A percentile compares a stretch with the other conserved stretches of the same genome.
These are phyloP conservation scores for Scelioninae gen. 2 DNA, from an alignment of 2,888 invertebrate genomes.

Conservation along the genomic window DNA sequence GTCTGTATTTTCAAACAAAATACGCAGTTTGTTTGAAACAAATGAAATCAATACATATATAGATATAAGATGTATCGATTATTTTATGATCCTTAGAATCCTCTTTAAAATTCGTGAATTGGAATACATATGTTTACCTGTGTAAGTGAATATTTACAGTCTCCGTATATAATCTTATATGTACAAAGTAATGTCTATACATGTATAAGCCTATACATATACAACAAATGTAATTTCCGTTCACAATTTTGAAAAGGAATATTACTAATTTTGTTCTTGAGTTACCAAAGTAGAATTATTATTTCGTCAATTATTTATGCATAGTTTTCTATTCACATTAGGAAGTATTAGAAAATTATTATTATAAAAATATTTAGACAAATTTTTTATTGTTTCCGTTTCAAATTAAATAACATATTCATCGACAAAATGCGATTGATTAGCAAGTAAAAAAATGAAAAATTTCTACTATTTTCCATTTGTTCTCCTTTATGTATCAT, in stretches of 20 bases:
- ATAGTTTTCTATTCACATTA: conserved; percentile 45
- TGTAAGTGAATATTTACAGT: conserved; percentile 27
- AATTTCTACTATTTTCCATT: too few relatives aligned
- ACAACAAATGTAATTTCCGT: conserved; percentile 21
- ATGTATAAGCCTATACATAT: too few relatives aligned
- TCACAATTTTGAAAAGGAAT: conserved; percentile 46
- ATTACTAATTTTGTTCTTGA: conserved; percentile 10
- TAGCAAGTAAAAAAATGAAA: background rate
- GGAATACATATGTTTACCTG: conserved; percentile 12
- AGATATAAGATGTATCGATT: conserved; percentile 22
- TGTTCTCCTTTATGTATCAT: too few relatives aligned
- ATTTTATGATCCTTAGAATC: conserved; percentile 20
- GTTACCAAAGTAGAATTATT: conserved; percentile 45
- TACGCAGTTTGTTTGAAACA: conserved; percentile 18
- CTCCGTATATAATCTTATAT: conserved; percentile 48
- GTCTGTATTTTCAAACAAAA: conserved; percentile 34
- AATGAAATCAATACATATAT: conserved; percentile 20
- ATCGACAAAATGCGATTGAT: background rate
- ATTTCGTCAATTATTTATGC: conserved; percentile 23
- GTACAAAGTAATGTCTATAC: conserved; percentile 49
- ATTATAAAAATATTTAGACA: conserved; percentile 42
- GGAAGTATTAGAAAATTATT: conserved; percentile 28
- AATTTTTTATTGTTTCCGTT: conserved; percentile 30
- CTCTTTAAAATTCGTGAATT: conserved; percentile 46
- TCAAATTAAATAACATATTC: conserved; percentile 9